These are phyloP conservation scores for Nasua narica DNA, from an alignment of 2,797 vertebrate species.

Conservation along the genomic window DNA sequence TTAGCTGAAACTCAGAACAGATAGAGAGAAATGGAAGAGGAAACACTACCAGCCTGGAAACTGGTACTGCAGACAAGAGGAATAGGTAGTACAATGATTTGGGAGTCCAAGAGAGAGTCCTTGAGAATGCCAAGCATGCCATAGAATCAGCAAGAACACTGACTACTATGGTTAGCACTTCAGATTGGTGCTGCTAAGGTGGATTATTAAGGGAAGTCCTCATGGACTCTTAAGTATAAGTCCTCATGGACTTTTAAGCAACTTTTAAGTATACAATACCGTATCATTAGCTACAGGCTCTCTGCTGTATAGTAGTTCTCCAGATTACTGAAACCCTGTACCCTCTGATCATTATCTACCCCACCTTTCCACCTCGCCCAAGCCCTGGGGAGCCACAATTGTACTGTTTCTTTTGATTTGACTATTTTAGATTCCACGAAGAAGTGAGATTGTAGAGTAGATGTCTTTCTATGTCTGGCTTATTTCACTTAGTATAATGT, in stretches of 20 bases:
- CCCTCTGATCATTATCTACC: background rate
- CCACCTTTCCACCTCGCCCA: background rate
- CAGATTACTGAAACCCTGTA: background rate
- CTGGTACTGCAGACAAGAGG: background rate
- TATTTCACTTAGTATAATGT: background rate
- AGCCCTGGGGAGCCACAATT: background rate
- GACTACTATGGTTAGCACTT: background rate
- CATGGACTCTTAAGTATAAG: too few relatives aligned
- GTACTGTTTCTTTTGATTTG: background rate
- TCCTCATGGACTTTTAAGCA: background rate
- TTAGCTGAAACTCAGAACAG: background rate
- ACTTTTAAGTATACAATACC: background rate
- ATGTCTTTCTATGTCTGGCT: background rate
- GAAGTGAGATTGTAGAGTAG: background rate
- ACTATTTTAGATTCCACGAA: background rate
- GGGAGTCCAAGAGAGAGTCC: background rate
- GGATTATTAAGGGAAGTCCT: background rate
- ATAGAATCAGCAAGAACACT: background rate
- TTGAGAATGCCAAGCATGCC: background rate
- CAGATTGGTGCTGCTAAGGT: background rate
- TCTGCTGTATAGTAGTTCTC: background rate
- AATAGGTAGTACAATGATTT: background rate
- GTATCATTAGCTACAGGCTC: background rate
- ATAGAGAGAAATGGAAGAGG: background rate
- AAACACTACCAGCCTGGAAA: background rate